A percentile compares a stretch with the other conserved stretches of the same genome.
phyloP scores from a whole-genome alignment of 2,113 vertebrate genomes.

The Eublepharis macularius region DNA sequence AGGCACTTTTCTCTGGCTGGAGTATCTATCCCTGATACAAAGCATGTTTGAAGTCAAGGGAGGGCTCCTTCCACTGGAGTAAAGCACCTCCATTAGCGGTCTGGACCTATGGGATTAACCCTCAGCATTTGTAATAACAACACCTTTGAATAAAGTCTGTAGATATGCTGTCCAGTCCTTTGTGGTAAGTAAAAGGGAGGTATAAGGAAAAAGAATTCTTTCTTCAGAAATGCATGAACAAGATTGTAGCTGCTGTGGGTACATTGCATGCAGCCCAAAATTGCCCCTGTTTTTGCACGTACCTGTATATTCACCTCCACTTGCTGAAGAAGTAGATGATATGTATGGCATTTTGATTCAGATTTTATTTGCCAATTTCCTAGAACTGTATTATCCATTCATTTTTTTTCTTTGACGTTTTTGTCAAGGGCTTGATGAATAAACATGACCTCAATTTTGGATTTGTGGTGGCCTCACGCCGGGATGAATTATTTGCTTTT shows the following conservation, averaged over 20 bases:
- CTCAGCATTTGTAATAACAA: background rate
- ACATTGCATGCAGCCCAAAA: background rate
- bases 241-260: background rate
- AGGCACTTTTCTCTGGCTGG: too few relatives aligned
- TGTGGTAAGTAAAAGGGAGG: background rate
- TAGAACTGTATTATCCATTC: background rate
- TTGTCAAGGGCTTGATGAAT: background rate
- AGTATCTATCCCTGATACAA: too few relatives aligned
- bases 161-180: background rate
- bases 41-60: too few relatives aligned
- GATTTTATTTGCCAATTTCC: background rate
- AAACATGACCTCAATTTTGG: conserved; percentile 1
- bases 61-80: too few relatives aligned
- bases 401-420: background rate
- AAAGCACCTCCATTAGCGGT: too few relatives aligned
- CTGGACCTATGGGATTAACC: too few relatives aligned
- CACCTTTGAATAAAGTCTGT: background rate
- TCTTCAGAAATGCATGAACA: conserved; percentile 20
- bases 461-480: background rate
- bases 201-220: conserved; percentile 17
- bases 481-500: conserved; percentile 13
- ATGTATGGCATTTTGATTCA: background rate
- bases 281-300: background rate
- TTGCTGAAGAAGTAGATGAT: background rate
- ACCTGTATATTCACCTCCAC: background rate